Evolutionary conservation across 2,888 invertebrate species (phyloP).

Genomic region (Graphium colonna): DNA sequence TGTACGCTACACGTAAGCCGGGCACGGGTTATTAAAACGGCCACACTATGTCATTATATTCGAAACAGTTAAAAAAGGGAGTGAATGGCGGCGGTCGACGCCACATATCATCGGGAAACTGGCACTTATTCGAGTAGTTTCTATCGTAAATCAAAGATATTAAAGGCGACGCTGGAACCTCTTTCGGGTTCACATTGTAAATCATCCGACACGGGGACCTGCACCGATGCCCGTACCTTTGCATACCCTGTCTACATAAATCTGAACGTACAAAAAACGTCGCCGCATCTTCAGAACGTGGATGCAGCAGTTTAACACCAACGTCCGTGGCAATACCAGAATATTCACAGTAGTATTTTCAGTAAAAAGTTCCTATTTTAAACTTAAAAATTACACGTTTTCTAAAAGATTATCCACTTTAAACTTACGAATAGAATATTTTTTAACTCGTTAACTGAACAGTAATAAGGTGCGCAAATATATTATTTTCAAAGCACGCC

Average conservation of each 20-base stretch:
- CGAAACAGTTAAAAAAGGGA: constrained; percentile 65
- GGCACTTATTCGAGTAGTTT: constrained; percentile 75
- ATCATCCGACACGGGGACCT: constrained; percentile 69
- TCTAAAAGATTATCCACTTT: too few species aligned
- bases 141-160: constrained; percentile 80
- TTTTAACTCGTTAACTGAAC: too few species aligned
- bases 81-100: constrained; percentile 69
- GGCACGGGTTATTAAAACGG: constrained; percentile 68
- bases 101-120: constrained; percentile 75
- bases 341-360: too few species aligned
- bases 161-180: constrained; percentile 78
- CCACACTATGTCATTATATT: constrained; percentile 74
- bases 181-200: constrained; percentile 78
- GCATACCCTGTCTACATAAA: constrained; percentile 63
- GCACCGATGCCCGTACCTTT: constrained; percentile 63
- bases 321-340: too few species aligned
- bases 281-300: constrained; percentile 29
- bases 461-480: too few species aligned
- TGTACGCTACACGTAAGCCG: constrained; percentile 37
- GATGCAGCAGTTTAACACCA: too few species aligned
- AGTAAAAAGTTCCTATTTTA: too few species aligned
- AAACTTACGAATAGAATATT: too few species aligned
- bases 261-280: constrained; percentile 48
- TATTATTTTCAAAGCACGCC: too few species aligned
- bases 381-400: too few species aligned